Conservation (phyloP, 2,113 vertebrate species). For the Vulpes lagopus region DNA sequence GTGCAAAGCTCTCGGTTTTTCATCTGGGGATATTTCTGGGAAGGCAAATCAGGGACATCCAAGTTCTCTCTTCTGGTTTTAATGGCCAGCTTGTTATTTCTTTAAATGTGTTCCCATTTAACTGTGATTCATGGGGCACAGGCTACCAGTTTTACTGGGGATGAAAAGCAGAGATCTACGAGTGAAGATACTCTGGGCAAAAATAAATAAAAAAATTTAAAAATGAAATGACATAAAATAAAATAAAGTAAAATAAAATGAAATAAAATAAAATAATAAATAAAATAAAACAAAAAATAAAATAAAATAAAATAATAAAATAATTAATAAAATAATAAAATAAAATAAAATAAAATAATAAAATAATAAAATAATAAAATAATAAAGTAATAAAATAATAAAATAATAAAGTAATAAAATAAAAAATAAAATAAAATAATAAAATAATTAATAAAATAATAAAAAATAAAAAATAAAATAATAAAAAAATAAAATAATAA, state of each 20-base stretch:
- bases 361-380: no score
- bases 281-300: no score
- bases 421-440: no score
- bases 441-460: no score
- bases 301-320: no score
- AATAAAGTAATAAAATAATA: not conserved
- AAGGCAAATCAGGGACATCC: not conserved
- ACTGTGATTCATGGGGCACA: fast-evolving
- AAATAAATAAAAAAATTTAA: no score
- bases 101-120: not conserved
- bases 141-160: not conserved
- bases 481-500: no score
- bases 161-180: not conserved
- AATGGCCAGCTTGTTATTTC: not conserved
- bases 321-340: not conserved
- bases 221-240: not conserved
- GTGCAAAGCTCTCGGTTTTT: not conserved
- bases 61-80: not conserved
- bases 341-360: no score
- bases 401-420: no score
- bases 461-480: no score
- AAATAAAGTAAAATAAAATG: no score
- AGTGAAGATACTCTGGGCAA: not conserved
- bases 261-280: no score
- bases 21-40: constrained; percentile 23